Conservation (phyloP, 2,888 invertebrate species). For the Bibio marci region DNA sequence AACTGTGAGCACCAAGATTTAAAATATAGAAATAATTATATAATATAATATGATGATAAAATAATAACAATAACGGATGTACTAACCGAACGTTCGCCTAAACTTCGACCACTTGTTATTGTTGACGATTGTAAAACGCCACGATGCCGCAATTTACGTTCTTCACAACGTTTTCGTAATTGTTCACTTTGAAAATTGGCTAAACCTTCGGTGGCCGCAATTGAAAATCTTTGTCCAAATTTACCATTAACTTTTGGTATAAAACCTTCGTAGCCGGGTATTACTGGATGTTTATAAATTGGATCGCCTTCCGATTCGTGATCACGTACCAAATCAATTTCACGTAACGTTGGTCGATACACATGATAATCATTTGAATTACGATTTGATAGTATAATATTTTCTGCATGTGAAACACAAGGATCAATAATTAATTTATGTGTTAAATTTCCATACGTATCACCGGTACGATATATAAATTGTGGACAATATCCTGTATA, state of each 20-base stretch:
- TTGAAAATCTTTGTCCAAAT: conserved; percentile 53
- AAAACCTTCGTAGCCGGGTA: conserved; percentile 55
- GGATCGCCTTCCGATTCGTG: conserved; percentile 47
- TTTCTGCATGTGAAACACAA: conserved; percentile 51
- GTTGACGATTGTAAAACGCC: conserved; percentile 18
- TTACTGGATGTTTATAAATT: conserved; percentile 52
- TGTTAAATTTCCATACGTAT: conserved; percentile 56
- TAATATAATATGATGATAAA: too few relatives aligned
- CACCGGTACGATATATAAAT: conserved; percentile 53
- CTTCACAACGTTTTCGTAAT: conserved; percentile 37
- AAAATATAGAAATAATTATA: conserved; percentile 1
- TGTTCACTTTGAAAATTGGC: conserved; percentile 51
- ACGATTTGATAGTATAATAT: conserved; percentile 44
- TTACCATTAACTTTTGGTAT: conserved; percentile 44
- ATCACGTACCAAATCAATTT: conserved; percentile 46
- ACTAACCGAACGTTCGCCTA: conserved; percentile 20
- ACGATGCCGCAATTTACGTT: conserved; percentile 17
- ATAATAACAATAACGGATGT: background rate
- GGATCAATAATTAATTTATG: conserved; percentile 60
- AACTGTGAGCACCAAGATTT: too few relatives aligned
- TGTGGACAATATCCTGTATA: conserved; percentile 65
- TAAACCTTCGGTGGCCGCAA: conserved; percentile 53
- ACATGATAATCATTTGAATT: conserved; percentile 25
- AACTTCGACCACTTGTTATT: conserved; percentile 15
- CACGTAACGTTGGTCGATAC: conserved; percentile 43